Evolutionary conservation across 2,888 invertebrate genomes (phyloP).

Genomic region (Nasonia oneida): DNA sequence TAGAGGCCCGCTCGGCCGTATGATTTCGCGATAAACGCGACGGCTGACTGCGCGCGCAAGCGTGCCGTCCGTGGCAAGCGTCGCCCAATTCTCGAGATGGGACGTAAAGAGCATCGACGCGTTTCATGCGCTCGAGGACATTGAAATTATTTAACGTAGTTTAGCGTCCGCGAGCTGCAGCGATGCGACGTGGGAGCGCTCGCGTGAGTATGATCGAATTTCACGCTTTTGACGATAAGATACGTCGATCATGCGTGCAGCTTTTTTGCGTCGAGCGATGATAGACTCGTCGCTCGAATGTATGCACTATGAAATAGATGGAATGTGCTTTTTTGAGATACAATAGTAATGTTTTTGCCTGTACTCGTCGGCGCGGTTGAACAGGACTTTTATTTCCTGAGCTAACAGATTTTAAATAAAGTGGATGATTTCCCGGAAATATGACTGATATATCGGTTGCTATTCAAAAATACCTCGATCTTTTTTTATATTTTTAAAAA

Average conservation of each 20-base stretch:
- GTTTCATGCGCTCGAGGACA: background rate
- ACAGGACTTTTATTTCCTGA: too few relatives aligned
- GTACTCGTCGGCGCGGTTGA: too few relatives aligned
- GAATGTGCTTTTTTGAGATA: too few relatives aligned
- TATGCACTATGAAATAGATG: background rate
- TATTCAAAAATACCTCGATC: too few relatives aligned
- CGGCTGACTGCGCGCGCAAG: background rate
- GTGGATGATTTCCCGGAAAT: too few relatives aligned
- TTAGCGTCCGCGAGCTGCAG: background rate
- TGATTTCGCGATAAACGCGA: conserved; percentile 44
- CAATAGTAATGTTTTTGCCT: too few relatives aligned
- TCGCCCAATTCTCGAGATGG: conserved; percentile 14
- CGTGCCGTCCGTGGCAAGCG: background rate
- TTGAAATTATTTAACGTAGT: background rate
- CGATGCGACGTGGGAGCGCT: background rate
- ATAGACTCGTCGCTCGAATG: background rate
- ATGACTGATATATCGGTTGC: too few relatives aligned
- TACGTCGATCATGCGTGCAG: background rate
- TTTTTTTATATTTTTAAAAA: too few relatives aligned
- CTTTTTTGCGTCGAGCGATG: background rate
- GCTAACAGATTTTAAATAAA: too few relatives aligned
- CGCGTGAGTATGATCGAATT: background rate
- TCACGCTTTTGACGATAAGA: background rate
- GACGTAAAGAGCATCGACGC: conserved; percentile 14
- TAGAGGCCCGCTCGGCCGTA: conserved; percentile 22